These are phyloP conservation scores for Myopa tessellatipennis DNA, from an alignment of 2,888 invertebrate genomes.

Conservation along the genomic window DNA sequence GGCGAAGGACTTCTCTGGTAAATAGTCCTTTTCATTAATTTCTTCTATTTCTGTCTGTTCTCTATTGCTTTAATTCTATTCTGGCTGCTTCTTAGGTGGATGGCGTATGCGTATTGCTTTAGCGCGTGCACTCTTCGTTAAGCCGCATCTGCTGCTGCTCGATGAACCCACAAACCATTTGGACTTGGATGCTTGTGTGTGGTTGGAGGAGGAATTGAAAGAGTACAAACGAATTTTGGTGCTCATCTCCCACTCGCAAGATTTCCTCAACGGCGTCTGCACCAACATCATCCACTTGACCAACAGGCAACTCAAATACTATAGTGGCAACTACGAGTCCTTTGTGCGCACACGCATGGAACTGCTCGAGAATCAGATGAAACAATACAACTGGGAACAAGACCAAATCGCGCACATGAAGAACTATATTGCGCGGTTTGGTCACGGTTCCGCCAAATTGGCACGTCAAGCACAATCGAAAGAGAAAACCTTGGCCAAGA, in stretches of 20 bases:
- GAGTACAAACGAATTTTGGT: slow-evolving; percentile 96
- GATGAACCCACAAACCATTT: slow-evolving; percentile 99
- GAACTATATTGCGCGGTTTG: slow-evolving; percentile 98
- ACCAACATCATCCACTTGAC: slow-evolving; percentile 97
- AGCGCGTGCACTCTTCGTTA: slow-evolving; percentile 95
- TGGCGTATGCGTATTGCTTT: slow-evolving; percentile 99
- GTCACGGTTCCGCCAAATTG: slow-evolving; percentile 98
- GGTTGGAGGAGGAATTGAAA: slow-evolving; percentile 98
- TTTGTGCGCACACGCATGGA: slow-evolving; percentile 95
- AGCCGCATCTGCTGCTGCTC: slow-evolving; percentile 93
- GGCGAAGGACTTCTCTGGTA: slow-evolving; percentile 83
- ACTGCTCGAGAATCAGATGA: slow-evolving; percentile 97
- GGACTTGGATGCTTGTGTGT: slow-evolving; percentile 98
- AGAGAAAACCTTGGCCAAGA: slow-evolving; percentile 98
- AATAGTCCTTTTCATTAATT: slow-evolving; percentile 28
- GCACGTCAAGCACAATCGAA: slow-evolving; percentile 99
- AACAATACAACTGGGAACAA: slow-evolving; percentile 99
- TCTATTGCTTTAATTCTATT: neutral
- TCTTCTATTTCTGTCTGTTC: neutral
- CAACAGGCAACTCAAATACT: slow-evolving; percentile 93
- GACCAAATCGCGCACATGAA: slow-evolving; percentile 99
- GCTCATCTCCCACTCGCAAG: slow-evolving; percentile 98
- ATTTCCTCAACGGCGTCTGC: slow-evolving; percentile 98
- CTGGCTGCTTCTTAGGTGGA: slow-evolving; percentile 72
- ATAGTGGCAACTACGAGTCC: slow-evolving; percentile 96